These are phyloP conservation scores for Thymelicus sylvestris DNA, from an alignment of 2,888 invertebrate species.

Conservation along the genomic window DNA sequence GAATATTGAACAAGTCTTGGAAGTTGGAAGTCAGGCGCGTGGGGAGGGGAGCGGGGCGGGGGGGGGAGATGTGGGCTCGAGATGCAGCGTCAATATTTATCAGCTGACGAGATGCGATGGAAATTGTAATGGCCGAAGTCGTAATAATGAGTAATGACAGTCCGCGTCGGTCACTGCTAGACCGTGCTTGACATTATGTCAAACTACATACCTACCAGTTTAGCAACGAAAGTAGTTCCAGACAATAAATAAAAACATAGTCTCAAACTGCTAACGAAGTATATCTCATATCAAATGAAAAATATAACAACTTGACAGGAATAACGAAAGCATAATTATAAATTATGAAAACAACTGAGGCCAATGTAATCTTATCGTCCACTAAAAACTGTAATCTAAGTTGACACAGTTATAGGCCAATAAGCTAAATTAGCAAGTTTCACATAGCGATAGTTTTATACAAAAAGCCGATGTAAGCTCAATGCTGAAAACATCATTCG, in stretches of 20 bases:
- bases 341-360: neutral
- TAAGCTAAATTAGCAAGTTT: conserved; percentile 6
- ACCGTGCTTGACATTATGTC: no score
- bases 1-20: conserved; percentile 16
- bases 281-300: no score
- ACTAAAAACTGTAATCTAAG: conserved; percentile 32
- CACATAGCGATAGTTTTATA: conserved; percentile 5
- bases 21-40: neutral
- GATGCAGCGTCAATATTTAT: conserved; percentile 11
- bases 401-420: conserved; percentile 34
- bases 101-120: conserved; percentile 7
- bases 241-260: no score
- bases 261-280: no score
- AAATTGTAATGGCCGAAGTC: neutral
- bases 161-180: no score
- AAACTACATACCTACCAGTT: no score
- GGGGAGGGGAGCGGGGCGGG: neutral
- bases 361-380: conserved; percentile 2
- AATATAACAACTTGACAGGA: no score
- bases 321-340: no score
- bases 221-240: no score
- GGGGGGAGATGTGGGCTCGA: neutral
- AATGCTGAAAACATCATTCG: no score
- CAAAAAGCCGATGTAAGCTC: neutral
- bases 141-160: neutral